phyloP scores from a whole-genome alignment of 2,888 invertebrate genomes.

The Eremobia ochroleuca region DNA sequence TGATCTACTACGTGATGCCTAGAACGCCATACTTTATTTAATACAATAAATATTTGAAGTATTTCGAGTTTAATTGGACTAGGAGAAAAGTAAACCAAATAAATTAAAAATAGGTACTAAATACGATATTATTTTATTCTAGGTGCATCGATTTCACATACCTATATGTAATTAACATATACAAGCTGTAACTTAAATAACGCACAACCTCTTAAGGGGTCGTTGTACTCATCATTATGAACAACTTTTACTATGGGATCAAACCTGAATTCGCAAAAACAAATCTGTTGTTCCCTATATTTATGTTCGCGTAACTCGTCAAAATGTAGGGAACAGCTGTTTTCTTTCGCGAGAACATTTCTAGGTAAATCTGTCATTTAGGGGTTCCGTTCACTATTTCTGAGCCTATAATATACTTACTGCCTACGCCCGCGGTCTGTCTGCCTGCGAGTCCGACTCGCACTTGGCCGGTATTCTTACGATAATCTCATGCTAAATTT shows the following conservation, averaged over 20 bases:
- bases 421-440: background rate
- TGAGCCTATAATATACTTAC: background rate
- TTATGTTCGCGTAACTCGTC: too few relatives aligned
- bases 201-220: too few relatives aligned
- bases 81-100: background rate
- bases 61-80: background rate
- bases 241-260: too few relatives aligned
- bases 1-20: background rate
- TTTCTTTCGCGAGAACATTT: too few relatives aligned
- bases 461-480: constrained; percentile 6
- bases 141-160: too few relatives aligned
- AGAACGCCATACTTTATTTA: background rate
- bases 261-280: too few relatives aligned
- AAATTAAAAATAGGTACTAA: background rate
- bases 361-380: background rate
- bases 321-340: too few relatives aligned
- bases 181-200: too few relatives aligned
- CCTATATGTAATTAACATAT: too few relatives aligned
- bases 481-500: background rate
- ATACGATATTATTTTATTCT: too few relatives aligned
- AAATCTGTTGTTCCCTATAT: too few relatives aligned
- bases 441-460: background rate
- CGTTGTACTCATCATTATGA: too few relatives aligned
- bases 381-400: background rate
- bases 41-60: background rate